Conservation (phyloP, 30 jellyfish, hydroid and myxozoan genomes). For the Kudoa iwatai region DNA sequence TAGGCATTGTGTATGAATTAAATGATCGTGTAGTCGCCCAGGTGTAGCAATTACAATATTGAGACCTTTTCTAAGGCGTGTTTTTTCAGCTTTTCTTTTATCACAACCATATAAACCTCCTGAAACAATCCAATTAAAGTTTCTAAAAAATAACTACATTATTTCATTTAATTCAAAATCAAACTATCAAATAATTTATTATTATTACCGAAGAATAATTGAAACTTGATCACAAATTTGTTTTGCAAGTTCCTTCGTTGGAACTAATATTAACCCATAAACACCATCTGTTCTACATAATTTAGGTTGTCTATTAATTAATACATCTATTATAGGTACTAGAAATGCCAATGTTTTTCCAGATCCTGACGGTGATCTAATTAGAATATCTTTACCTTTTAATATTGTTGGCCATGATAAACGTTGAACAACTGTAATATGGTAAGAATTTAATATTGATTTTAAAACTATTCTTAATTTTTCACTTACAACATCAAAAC, state of each 20-base stretch:
- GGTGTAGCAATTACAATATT: conserved; percentile 59
- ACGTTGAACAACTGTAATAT: conserved; percentile 15
- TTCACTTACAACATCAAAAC: not conserved
- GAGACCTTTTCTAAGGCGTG: conserved; percentile 54
- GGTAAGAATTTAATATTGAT: no score
- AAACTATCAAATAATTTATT: no score
- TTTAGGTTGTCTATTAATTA: conserved; percentile 9
- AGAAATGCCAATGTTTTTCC: conserved; percentile 74
- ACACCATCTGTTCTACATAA: conserved; percentile 48
- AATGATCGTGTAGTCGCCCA: conserved; percentile 47
- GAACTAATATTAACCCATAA: conserved; percentile 24
- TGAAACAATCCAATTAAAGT: conserved; percentile 38
- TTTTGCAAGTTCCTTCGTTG: conserved; percentile 63
- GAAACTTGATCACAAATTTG: conserved; percentile 31
- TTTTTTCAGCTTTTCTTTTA: conserved; percentile 54
- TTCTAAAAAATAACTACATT: no score
- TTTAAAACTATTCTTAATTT: no score
- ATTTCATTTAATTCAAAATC: no score
- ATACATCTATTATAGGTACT: conserved; percentile 21
- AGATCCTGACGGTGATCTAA: conserved; percentile 76
- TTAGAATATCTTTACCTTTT: conserved; percentile 14
- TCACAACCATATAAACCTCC: conserved; percentile 74
- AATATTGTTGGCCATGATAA: conserved; percentile 18
- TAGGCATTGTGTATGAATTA: conserved; percentile 28
- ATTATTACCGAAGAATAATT: no score